Conservation (phyloP, 2,888 invertebrate species). For the Apotomis capreana region DNA sequence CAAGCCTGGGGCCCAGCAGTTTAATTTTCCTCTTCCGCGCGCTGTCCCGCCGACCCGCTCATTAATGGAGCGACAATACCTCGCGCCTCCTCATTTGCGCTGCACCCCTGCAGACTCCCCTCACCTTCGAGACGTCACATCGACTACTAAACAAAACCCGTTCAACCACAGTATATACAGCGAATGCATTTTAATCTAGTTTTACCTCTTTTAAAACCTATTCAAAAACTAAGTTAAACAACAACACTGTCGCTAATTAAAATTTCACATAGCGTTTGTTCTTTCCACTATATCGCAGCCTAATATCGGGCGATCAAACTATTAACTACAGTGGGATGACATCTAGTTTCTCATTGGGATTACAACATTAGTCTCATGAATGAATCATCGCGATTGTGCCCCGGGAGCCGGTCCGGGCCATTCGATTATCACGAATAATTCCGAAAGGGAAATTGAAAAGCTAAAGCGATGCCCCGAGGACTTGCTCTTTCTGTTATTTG, state of each 20-base stretch:
- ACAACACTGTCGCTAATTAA: neutral
- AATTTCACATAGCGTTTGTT: neutral
- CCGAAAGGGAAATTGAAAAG: slow-evolving; percentile 84
- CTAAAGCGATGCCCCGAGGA: slow-evolving; percentile 81
- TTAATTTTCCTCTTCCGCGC: slow-evolving; percentile 83
- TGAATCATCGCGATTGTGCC: slow-evolving; percentile 77
- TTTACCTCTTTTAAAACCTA: neutral
- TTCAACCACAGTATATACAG: slow-evolving; percentile 30
- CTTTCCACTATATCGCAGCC: neutral
- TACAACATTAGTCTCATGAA: slow-evolving; percentile 80
- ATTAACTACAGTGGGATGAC: slow-evolving; percentile 32
- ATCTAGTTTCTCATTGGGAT: slow-evolving; percentile 67
- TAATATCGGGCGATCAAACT: slow-evolving; percentile 19
- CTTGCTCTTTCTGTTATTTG: slow-evolving; percentile 82
- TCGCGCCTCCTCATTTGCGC: slow-evolving; percentile 76
- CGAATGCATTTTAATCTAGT: neutral
- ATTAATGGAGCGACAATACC: slow-evolving; percentile 78
- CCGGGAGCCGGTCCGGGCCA: slow-evolving; percentile 73
- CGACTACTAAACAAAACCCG: slow-evolving; percentile 58
- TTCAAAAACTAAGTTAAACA: neutral
- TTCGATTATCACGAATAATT: slow-evolving; percentile 83
- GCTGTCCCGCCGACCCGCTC: slow-evolving; percentile 72
- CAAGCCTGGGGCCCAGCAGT: slow-evolving; percentile 78
- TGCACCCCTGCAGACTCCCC: slow-evolving; percentile 44
- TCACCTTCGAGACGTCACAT: slow-evolving; percentile 47